phyloP scores from a whole-genome alignment of 2,888 invertebrate species.

The Acanthosoma haemorrhoidale region DNA sequence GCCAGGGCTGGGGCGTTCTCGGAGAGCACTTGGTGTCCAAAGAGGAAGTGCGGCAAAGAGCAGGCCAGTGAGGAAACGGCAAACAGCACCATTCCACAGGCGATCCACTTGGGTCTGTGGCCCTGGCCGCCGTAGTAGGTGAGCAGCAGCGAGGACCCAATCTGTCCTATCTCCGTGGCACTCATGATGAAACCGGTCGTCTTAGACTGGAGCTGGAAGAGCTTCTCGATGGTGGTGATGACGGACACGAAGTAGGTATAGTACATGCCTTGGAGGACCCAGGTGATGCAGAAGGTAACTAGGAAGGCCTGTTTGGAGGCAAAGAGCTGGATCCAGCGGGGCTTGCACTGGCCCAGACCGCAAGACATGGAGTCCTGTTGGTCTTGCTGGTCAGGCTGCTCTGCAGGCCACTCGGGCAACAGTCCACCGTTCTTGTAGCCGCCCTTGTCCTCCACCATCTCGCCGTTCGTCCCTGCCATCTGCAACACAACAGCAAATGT shows the following conservation, averaged over 20 bases:
- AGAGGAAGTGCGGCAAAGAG: constrained; percentile 80
- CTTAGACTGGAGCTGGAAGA: constrained; percentile 86
- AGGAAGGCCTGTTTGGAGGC: constrained; percentile 85
- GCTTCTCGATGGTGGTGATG: constrained; percentile 86
- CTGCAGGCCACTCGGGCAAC: constrained; percentile 12
- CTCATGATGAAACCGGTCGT: constrained; percentile 84
- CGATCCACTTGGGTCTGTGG: constrained; percentile 89
- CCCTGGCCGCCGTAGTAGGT: constrained; percentile 89
- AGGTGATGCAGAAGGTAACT: constrained; percentile 79
- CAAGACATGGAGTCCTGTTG: constrained; percentile 53
- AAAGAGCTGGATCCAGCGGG: constrained; percentile 68
- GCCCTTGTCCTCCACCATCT: constrained; percentile 30
- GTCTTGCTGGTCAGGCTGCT: constrained; percentile 5
- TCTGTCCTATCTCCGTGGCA: constrained; percentile 89
- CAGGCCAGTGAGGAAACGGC: constrained; percentile 80
- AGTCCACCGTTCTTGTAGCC: constrained; percentile 27
- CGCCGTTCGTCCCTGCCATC: constrained; percentile 33
- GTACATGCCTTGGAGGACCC: constrained; percentile 82
- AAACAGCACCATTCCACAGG: constrained; percentile 80
- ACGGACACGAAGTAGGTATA: constrained; percentile 91
- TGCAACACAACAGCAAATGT: background rate
- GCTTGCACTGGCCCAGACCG: constrained; percentile 74
- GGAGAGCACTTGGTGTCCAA: constrained; percentile 66
- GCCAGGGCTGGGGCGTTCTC: constrained; percentile 43
- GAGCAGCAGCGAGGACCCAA: constrained; percentile 78